Base-by-base conservation (phyloP, 2,888 invertebrate species). In the Allolobophora icterica region DNA sequence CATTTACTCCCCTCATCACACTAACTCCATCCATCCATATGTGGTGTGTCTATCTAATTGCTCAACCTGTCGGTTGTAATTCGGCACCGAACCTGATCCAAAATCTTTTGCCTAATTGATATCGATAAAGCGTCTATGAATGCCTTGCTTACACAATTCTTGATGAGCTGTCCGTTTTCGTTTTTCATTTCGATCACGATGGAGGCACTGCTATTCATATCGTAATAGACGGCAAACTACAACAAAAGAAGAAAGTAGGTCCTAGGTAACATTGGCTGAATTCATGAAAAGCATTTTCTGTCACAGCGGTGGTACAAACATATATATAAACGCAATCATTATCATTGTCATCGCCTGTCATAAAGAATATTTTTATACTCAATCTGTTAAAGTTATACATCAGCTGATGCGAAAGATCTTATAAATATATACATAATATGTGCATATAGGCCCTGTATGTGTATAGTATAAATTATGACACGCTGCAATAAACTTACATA, bases 211-310 rank as follows among this genome's bases (percentile, higher is more conserved):
- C 38, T 35, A 24, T 34, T 34, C 87, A 38, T 38, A 24, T 87
- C 87, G n/a, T 15, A 87, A 87, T 87, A 87, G 87, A 38, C 87
- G 19, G 87, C 87, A 38, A 87, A 87, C 87, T 87, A 8, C 35
- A 87, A 35, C 2, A 34, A 11, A 17, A n/a, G 4, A 17, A 71
- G 4, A 52, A 38, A 38, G 38, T 38, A 38, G 4, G 38, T 8
- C n/a, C 17, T 45, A 2, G 45, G 71, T 71, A n/a, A n/a, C n/a
- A 71, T n/a, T 71, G 2, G 11, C 71, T 71, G 8, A 71, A 71
- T 71, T n/a, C 13, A 71, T 71, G 24, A 52, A 52, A 24, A 17
- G 52, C 52, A 42, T 17, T 52, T 24, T 6, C 1, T 52, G 2
- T 24, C 21, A 1, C 13, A 11, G 42, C 42, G 42, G 13, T 42